Base-by-base conservation (phyloP, 2,888 invertebrate species). In the Ornithoptera alexandrae region DNA sequence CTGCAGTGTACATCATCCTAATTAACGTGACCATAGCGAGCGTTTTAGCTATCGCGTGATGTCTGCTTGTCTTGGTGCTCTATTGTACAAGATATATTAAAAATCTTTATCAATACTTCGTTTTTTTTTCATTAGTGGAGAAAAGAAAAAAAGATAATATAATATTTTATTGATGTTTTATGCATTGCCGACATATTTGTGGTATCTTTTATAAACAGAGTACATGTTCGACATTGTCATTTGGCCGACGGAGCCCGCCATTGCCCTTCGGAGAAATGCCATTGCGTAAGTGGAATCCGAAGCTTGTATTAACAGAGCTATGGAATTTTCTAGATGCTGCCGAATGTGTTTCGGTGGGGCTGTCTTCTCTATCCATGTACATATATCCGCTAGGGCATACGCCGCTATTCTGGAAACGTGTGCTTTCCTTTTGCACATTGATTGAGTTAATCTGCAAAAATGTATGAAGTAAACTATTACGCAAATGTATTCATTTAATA, bases 151-250 rank as follows among this genome's bases (percentile, higher is more conserved):
- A 30, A 30, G 30, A 0, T 30, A 30, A 4, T 30, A 30, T 30
- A 62, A 68, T 10, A 58, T n/a, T 6, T 30, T 22, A 15, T 65
- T 61, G 20, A 20, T 10, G 0, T 18, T 57, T 57, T 57, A 91
- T 42, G 91, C 78, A 73, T 89, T 91, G 0, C 93, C 93, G 64
- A 87, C 87, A 80, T 92, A 93, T 72, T 93, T 93, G 82, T 93
- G 90, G 69, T 92, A 93, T 65, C 89, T 83, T 67, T 91, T 93
- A 75, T 92, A 93, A 83, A 85, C 85, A 18, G 85, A 83, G 69
- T 91, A 90, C 76, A 92, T 77, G 62, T 90, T 89, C 0, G 84
- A 84, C 80, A 92, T 81, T 0, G 92, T 90, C 76, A 84, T 85
- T 63, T 92, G 90, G 0, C 92, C 91, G 0, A 88, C 76, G 0